Evolutionary conservation across 2,888 invertebrate genomes (phyloP), one percentile per base, ranked within the genome.

Genomic region (Patella ulyssiponensis): DNA sequence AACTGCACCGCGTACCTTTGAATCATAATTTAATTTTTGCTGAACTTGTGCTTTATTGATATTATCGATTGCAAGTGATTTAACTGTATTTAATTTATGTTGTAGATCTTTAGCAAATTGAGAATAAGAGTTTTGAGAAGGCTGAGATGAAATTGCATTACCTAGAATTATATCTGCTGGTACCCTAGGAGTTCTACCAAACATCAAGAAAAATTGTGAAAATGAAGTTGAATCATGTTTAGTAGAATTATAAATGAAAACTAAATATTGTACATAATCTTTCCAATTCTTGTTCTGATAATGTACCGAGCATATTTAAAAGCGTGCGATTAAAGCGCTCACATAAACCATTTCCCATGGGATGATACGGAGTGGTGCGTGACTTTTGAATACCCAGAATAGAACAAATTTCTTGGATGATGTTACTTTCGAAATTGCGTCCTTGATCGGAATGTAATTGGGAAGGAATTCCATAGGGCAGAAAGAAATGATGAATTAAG

Each of bases 391-490:
- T 71, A 7, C 79, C 77, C 14, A 58, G 27, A 27, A 81, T 14
- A 27, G 53, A 53, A 51, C 79, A 80, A 9, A 81, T 58, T 52
- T 83, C 81, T 58, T 76, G 71, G 12, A 83, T 80, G 1, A 81
- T 71, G 7, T 20, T 58, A 44, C 73, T 69, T 58, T 81, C 80
- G 71, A 81, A 82, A 69, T 79, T 78, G 15, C 78, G 17, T 12
- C 79, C 80, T n/a, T 79, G 78, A 51, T 78, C 79, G n/a, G 74
- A 74, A 69, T 80, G 82, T 1, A 80, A 12, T 71, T 74, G 20
- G 69, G 69, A 77, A 11, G 79, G 81, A 33, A 83, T 72, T 12
- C 83, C 77, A 76, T 80, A 84, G 51, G 78, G 77, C 1, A 76
- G 73, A 27, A 83, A 56, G 20, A 77, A 79, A 15, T 80, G 53